A percentile compares a stretch with the other conserved stretches of the same genome.
Conservation (phyloP, 2,797 vertebrate species). For the Pseudopleuronectes americanus region DNA sequence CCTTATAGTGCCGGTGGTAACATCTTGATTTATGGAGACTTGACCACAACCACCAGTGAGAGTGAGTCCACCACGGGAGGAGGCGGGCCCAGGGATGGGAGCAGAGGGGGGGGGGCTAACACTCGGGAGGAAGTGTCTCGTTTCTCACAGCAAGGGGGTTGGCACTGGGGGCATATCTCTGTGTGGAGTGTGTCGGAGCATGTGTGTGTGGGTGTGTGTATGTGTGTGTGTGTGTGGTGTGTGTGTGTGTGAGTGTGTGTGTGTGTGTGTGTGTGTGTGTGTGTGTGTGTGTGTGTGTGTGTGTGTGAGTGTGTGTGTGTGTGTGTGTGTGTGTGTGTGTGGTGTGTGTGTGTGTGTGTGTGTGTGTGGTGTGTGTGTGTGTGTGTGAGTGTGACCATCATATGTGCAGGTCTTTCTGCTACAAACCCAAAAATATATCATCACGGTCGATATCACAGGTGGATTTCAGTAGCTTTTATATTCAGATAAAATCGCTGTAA, state of each 20-base stretch:
- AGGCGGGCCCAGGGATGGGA: neutral
- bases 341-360: too few species aligned
- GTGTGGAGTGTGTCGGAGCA: conserved; percentile 21
- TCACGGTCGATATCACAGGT: too few species aligned
- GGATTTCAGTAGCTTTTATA: too few species aligned
- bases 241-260: neutral
- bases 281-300: neutral
- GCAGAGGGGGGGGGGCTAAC: conserved; percentile 20
- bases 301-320: too few species aligned
- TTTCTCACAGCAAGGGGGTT: conserved; percentile 55
- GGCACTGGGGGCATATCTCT: conserved; percentile 30
- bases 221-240: neutral
- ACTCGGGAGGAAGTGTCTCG: conserved; percentile 38
- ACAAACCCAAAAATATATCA: neutral
- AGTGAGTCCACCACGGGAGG: conserved; percentile 43
- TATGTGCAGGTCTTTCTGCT: conserved; percentile 15
- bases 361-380: too few species aligned
- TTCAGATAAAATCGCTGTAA: too few species aligned
- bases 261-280: too few species aligned
- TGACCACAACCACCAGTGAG: conserved; percentile 58
- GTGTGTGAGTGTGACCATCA: neutral
- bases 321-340: too few species aligned
- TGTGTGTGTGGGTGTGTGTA: neutral
- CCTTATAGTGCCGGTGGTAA: conserved; percentile 71
- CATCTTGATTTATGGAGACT: conserved; percentile 80